These are phyloP conservation scores for Apodemia hepburni DNA, from an alignment of 2,888 invertebrate species.

Conservation along the genomic window DNA sequence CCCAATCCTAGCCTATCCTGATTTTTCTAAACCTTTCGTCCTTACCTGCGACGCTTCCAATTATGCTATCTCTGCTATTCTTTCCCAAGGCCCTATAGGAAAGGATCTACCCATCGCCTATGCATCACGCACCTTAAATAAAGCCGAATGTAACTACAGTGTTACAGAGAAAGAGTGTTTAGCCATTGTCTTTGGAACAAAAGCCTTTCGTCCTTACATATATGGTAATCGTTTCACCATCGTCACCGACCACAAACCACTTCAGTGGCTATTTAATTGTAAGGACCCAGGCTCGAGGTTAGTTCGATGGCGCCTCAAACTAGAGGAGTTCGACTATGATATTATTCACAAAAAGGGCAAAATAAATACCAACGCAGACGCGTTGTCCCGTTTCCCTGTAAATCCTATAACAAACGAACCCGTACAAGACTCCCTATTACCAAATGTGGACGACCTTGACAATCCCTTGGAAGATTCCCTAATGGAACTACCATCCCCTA, in stretches of 20 bases:
- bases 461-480: not conserved
- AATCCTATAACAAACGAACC: not conserved
- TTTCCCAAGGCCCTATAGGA: not conserved
- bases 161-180: not conserved
- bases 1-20: constrained; percentile 19
- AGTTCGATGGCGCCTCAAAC: constrained; percentile 20
- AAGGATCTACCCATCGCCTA: not conserved
- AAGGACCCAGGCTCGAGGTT: constrained; percentile 20
- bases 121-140: not conserved
- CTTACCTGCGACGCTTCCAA: constrained; percentile 19
- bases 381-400: not conserved
- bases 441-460: not conserved
- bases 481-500: not conserved
- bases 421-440: not conserved
- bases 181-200: constrained; percentile 5
- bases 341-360: not conserved
- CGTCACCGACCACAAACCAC: constrained; percentile 19
- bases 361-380: not conserved
- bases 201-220: constrained; percentile 2
- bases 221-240: constrained; percentile 10
- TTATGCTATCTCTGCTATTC: not conserved
- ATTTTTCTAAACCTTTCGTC: constrained; percentile 18
- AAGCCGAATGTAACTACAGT: constrained; percentile 1
- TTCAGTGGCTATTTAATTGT: constrained; percentile 20
- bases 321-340: not conserved